Conservation (phyloP, 2,797 vertebrate genomes). For the Karalla daura region DNA sequence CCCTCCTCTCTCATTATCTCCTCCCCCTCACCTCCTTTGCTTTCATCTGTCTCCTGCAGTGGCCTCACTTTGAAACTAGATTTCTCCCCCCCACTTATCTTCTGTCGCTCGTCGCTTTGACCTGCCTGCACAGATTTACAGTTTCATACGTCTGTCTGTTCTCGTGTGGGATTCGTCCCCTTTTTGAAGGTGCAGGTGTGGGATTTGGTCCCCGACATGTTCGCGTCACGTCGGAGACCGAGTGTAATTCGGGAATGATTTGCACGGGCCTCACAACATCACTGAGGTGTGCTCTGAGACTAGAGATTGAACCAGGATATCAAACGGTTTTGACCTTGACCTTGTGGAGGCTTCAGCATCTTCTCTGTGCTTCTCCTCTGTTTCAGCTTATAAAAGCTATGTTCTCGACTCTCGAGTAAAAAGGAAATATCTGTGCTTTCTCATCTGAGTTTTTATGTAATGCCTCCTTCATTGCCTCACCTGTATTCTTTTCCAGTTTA, state of each 20-base stretch:
- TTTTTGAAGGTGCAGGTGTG: conserved; percentile 38
- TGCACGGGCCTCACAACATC: background rate
- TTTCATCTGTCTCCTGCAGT: conserved; percentile 59
- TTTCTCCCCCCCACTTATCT: conserved; percentile 48
- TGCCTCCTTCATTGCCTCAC: too few relatives aligned
- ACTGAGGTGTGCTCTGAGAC: background rate
- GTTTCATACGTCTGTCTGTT: conserved; percentile 46
- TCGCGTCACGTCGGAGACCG: conserved; percentile 1
- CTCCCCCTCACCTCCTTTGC: conserved; percentile 59
- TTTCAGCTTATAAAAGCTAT: too few relatives aligned
- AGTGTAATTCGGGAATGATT: background rate
- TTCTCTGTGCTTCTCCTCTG: background rate
- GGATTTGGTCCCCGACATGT: conserved; percentile 31
- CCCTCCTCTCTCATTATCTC: conserved; percentile 64
- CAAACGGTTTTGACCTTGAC: conserved; percentile 28
- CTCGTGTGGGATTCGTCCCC: conserved; percentile 52
- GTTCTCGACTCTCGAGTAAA: too few relatives aligned
- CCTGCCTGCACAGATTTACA: conserved; percentile 46
- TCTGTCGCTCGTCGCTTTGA: conserved; percentile 47
- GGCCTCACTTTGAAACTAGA: conserved; percentile 65
- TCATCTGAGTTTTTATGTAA: too few relatives aligned
- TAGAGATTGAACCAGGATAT: background rate
- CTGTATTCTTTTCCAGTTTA: too few relatives aligned
- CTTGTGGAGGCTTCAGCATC: background rate
- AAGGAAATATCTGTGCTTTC: too few relatives aligned